Percentiles rank a stretch among this genome's conserved stretches.
Evolutionary conservation across 1,140 invertebrate genomes (phyloP).

Genomic region (Chironomus striatipennis): DNA sequence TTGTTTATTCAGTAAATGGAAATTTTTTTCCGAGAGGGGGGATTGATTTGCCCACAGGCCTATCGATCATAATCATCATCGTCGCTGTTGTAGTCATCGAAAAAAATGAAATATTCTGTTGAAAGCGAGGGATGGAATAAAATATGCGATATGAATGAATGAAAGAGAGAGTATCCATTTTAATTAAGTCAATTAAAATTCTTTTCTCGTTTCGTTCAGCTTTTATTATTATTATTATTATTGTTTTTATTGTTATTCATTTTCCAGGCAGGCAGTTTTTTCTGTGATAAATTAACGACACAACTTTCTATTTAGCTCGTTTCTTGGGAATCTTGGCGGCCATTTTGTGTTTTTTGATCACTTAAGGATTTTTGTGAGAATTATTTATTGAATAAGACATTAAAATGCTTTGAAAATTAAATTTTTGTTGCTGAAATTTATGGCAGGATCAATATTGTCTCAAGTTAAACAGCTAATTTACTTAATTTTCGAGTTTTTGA

Average conservation of each 20-base stretch:
- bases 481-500: too few species aligned
- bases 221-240: background rate
- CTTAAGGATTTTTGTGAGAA: too few species aligned
- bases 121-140: background rate
- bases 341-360: too few species aligned
- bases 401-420: too few species aligned
- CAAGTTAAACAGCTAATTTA: too few species aligned
- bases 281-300: background rate
- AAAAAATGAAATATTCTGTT: background rate
- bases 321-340: too few species aligned
- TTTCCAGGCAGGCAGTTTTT: background rate
- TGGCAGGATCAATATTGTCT: too few species aligned
- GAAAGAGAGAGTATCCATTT: constrained; percentile 18
- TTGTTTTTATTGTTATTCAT: too few species aligned
- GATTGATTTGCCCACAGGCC: background rate
- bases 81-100: background rate
- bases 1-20: too few species aligned
- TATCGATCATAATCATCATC: background rate
- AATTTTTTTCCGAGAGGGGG: too few species aligned
- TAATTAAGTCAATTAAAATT: constrained; percentile 23
- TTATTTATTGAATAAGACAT: too few species aligned
- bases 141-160: background rate
- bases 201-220: background rate
- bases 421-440: too few species aligned
- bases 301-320: background rate